These are phyloP conservation scores for Dysidea cf. avara DNA, from an alignment of 37 sponge, comb jelly and placozoan genomes.

Conservation along the genomic window DNA sequence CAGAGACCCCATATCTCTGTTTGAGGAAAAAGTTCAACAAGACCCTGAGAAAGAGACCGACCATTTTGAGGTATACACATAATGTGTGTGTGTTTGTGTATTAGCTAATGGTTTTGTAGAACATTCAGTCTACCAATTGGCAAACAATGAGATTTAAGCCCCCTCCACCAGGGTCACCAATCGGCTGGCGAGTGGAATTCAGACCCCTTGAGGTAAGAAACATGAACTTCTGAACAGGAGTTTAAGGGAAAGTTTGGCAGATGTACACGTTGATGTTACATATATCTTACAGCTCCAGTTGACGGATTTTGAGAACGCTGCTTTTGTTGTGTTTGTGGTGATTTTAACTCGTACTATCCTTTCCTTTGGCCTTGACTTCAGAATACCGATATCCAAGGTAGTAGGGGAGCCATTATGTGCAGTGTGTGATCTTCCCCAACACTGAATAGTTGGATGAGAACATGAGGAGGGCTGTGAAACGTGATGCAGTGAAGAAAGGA, in stretches of 20 bases:
- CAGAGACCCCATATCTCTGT: conserved; percentile 88
- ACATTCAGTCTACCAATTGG: conserved; percentile 98
- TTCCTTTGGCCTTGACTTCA: conserved; percentile 88
- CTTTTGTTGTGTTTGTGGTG: conserved; percentile 85
- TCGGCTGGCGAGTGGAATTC: conserved; percentile 99
- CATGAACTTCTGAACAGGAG: not conserved
- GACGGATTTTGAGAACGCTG: conserved; percentile 99
- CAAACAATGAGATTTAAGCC: conserved; percentile 99
- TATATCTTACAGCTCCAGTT: conserved; percentile 65
- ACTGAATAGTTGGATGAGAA: conserved; percentile 76
- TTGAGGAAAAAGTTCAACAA: conserved; percentile 79
- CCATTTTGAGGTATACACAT: conserved; percentile 83
- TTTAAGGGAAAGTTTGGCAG: not conserved
- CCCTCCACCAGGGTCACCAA: conserved; percentile 88
- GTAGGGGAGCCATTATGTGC: not conserved
- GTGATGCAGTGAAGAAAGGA: conserved; percentile 74
- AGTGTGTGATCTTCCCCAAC: not conserved
- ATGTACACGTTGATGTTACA: not conserved
- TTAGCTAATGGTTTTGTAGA: conserved; percentile 52
- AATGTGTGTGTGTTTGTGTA: not conserved
- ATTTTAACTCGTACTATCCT: conserved; percentile 87
- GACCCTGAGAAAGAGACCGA: conserved; percentile 77
- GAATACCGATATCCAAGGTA: conserved; percentile 92
- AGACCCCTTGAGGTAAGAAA: conserved; percentile 79
- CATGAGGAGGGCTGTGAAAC: conserved; percentile 64